Evolutionary conservation across 2,113 vertebrate genomes (phyloP).

Genomic region (Heloderma charlesbogerti): DNA sequence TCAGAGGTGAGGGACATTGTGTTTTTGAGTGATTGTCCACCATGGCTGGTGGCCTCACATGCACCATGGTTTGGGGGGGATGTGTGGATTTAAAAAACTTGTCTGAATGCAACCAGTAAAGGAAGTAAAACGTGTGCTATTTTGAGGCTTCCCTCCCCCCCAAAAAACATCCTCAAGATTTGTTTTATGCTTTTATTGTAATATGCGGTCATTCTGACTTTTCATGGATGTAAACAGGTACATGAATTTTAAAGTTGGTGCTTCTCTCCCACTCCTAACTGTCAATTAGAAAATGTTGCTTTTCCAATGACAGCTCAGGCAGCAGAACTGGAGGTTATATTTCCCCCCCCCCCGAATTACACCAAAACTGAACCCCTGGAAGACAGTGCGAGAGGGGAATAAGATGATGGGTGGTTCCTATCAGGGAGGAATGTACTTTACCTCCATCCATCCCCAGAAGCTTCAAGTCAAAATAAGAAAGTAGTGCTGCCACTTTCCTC

Average conservation of each 20-base stretch:
- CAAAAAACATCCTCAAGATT: background rate
- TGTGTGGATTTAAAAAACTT: background rate
- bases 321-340: background rate
- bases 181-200: background rate
- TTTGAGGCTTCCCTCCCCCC: no score
- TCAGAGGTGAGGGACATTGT: background rate
- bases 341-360: background rate
- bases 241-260: background rate
- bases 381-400: background rate
- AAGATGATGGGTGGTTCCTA: background rate
- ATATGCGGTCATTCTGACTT: background rate
- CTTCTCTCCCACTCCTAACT: background rate
- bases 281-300: conserved; percentile 4
- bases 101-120: background rate
- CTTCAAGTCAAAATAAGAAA: background rate
- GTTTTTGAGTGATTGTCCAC: background rate
- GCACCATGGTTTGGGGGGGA: background rate
- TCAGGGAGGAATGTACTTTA: background rate
- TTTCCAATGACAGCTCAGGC: background rate
- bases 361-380: background rate
- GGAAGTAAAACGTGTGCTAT: background rate
- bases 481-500: background rate
- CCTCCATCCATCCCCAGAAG: background rate
- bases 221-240: background rate
- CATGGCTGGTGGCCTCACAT: background rate